A percentile compares a stretch with the other conserved stretches of the same genome.
Evolutionary conservation across 2,888 invertebrate genomes (phyloP).

Genomic region (Hydriomena furcata): DNA sequence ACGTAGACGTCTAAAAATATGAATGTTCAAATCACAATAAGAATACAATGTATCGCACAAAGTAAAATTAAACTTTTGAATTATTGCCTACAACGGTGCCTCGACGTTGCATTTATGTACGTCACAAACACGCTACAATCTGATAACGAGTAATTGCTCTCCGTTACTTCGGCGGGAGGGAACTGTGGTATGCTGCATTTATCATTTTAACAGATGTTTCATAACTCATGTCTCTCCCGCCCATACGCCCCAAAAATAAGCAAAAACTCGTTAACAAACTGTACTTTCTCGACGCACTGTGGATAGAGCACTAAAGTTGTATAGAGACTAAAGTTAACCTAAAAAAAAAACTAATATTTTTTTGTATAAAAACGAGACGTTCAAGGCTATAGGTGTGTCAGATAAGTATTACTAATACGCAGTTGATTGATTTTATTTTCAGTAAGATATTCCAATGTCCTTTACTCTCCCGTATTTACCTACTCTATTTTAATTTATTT

Average conservation of each 20-base stretch:
- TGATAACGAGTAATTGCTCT: conserved; percentile 40
- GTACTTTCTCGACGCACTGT: conserved; percentile 60
- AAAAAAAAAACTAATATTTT: conserved; percentile 34
- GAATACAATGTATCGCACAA: conserved; percentile 63
- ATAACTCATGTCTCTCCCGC: conserved; percentile 20
- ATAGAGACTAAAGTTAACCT: conserved; percentile 37
- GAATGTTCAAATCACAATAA: conserved; percentile 44
- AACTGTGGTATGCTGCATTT: conserved; percentile 6
- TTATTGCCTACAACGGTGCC: conserved; percentile 50
- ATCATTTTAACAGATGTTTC: conserved; percentile 21
- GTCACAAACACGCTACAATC: conserved; percentile 60
- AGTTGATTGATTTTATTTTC: conserved; percentile 42
- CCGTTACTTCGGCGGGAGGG: conserved; percentile 29
- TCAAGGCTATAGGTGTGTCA: conserved; percentile 39
- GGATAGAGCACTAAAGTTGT: conserved; percentile 61
- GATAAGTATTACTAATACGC: conserved; percentile 45
- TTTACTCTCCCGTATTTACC: conserved; percentile 42
- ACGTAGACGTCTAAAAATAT: conserved; percentile 35
- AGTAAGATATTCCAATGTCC: conserved; percentile 52
- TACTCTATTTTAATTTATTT: conserved; percentile 66
- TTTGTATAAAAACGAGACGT: conserved; percentile 38
- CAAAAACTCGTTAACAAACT: conserved; percentile 42
- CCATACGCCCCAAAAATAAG: conserved; percentile 23
- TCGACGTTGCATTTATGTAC: conserved; percentile 60
- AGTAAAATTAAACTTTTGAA: conserved; percentile 46